Percentiles rank a stretch among this genome's conserved stretches.
These are phyloP conservation scores for Gymnosoma rotundatum DNA, from an alignment of 2,888 invertebrate genomes.

Conservation along the genomic window DNA sequence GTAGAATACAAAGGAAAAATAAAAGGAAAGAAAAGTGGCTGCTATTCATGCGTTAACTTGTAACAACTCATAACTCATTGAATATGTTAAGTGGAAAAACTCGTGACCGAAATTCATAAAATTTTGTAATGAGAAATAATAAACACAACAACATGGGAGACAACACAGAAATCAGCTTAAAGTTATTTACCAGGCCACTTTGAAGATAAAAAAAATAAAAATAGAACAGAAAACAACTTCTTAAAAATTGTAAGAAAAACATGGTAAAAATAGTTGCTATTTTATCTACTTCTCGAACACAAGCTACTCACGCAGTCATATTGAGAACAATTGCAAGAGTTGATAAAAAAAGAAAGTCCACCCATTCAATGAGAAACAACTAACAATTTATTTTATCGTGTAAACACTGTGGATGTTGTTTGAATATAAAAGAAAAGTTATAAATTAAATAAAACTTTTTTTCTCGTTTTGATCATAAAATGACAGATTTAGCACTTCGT, in stretches of 20 bases:
- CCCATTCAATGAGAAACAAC: slow-evolving; percentile 24
- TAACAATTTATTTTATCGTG: slow-evolving; percentile 6
- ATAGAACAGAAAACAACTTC: background rate
- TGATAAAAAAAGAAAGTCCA: slow-evolving; percentile 28
- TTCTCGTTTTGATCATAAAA: slow-evolving; percentile 44
- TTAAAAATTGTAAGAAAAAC: slow-evolving; percentile 6
- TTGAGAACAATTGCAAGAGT: slow-evolving; percentile 53
- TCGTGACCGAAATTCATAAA: slow-evolving; percentile 71
- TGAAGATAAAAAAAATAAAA: slow-evolving; percentile 3
- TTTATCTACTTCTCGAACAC: slow-evolving; percentile 28
- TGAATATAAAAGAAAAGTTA: slow-evolving; percentile 22
- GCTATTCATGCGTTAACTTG: slow-evolving; percentile 66
- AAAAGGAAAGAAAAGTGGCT: slow-evolving; percentile 47
- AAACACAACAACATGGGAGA: slow-evolving; percentile 33
- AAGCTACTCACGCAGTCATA: slow-evolving; percentile 47
- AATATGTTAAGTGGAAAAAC: slow-evolving; percentile 71
- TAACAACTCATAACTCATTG: slow-evolving; percentile 70
- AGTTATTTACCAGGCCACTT: slow-evolving; percentile 28
- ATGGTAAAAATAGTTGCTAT: slow-evolving; percentile 28
- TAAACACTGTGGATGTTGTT: slow-evolving; percentile 15
- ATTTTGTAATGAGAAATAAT: slow-evolving; percentile 45
- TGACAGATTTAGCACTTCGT: slow-evolving; percentile 51
- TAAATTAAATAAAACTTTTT: slow-evolving; percentile 63
- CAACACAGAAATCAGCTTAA: slow-evolving; percentile 5
- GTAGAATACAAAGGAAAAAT: slow-evolving; percentile 5